A percentile compares a stretch with the other conserved stretches of the same genome.
These are phyloP conservation scores for Dendrolimus kikuchii DNA, from an alignment of 1,140 invertebrate species.

Conservation along the genomic window DNA sequence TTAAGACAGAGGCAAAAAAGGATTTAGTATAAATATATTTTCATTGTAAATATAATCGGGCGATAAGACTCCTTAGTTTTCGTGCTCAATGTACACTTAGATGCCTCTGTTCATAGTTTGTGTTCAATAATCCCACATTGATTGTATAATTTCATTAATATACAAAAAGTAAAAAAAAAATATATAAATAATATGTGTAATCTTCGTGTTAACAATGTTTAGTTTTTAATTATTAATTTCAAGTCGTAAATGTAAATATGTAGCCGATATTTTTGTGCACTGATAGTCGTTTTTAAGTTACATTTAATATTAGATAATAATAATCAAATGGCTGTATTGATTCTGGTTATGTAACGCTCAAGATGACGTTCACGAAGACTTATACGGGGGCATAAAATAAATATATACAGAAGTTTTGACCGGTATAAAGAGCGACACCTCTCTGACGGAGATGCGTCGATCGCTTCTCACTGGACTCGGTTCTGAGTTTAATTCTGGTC, in stretches of 20 bases:
- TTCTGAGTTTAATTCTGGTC: too few species aligned
- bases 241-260: constrained; percentile 54
- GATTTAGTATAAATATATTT: too few species aligned
- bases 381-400: constrained; percentile 33
- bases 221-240: constrained; percentile 36
- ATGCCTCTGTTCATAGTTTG: constrained; percentile 37
- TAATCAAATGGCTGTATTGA: constrained; percentile 60
- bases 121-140: constrained; percentile 41
- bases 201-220: constrained; percentile 30
- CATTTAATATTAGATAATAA: constrained; percentile 23
- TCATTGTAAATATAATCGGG: constrained; percentile 45
- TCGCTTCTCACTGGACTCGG: too few species aligned
- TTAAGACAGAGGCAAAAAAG: too few species aligned
- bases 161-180: constrained; percentile 54
- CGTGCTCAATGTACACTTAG: constrained; percentile 27
- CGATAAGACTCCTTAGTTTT: constrained; percentile 40
- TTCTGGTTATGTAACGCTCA: constrained; percentile 36
- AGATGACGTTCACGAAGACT: constrained; percentile 37
- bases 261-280: constrained; percentile 56
- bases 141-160: constrained; percentile 38
- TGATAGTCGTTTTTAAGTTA: constrained; percentile 62
- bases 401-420: too few species aligned
- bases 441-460: too few species aligned
- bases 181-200: constrained; percentile 27
- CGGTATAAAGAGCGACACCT: too few species aligned